phyloP scores from a whole-genome alignment of 2,888 invertebrate species.

The Campoletis raptor region DNA sequence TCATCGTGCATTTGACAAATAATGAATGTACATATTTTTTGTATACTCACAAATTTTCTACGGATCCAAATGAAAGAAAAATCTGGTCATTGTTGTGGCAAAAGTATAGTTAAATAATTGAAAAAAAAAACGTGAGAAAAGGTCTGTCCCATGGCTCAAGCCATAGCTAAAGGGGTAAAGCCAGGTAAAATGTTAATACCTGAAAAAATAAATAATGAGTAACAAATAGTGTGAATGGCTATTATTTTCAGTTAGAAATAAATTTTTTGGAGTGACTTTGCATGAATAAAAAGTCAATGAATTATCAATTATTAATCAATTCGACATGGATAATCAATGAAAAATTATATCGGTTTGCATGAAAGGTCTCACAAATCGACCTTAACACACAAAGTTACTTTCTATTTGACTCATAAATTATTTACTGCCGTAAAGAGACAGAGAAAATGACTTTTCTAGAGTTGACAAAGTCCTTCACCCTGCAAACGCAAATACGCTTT shows the following conservation, averaged over 20 bases:
- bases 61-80: too few species aligned
- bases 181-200: too few species aligned
- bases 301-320: neutral
- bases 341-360: neutral
- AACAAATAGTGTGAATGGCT: neutral
- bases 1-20: too few species aligned
- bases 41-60: too few species aligned
- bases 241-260: neutral
- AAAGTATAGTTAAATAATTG: too few species aligned
- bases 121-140: too few species aligned
- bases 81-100: too few species aligned
- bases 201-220: neutral
- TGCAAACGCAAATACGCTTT: neutral
- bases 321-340: neutral
- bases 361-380: neutral
- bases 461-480: slow-evolving; percentile 21
- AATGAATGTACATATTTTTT: too few species aligned
- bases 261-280: neutral
- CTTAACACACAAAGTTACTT: neutral
- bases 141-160: too few species aligned
- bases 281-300: neutral
- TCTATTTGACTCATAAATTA: neutral
- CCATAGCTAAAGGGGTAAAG: too few species aligned
- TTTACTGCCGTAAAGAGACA: neutral
- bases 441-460: neutral